phyloP scores from a whole-genome alignment of 2,797 vertebrate genomes.

The Sebastes aleutianus region DNA sequence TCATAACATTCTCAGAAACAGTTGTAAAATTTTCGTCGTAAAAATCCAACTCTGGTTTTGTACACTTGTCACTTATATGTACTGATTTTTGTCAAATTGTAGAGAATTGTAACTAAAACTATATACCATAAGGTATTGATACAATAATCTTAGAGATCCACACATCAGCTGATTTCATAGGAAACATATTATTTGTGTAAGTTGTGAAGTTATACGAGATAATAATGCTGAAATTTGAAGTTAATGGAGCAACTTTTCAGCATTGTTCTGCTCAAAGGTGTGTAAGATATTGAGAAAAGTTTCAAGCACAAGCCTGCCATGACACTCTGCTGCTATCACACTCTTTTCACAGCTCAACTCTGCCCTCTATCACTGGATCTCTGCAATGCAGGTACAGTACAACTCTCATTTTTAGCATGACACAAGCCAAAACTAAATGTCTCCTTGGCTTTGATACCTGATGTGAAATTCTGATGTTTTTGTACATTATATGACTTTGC shows the following conservation, averaged over 20 bases:
- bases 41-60: background rate
- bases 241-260: background rate
- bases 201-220: background rate
- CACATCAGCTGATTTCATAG: background rate
- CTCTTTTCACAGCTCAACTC: constrained; percentile 79
- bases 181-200: background rate
- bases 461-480: background rate
- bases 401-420: background rate
- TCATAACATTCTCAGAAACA: background rate
- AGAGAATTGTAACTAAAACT: background rate
- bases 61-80: background rate
- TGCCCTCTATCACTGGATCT: constrained; percentile 77
- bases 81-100: background rate
- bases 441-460: background rate
- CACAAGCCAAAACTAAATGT: background rate
- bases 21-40: background rate
- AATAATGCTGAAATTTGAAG: background rate
- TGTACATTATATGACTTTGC: background rate
- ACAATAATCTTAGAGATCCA: background rate
- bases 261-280: background rate
- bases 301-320: background rate
- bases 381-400: constrained; percentile 14
- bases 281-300: constrained; percentile 1
- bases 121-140: background rate
- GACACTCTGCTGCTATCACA: background rate